Conservation (phyloP, 2,888 invertebrate species). For the Thumatha senex region DNA sequence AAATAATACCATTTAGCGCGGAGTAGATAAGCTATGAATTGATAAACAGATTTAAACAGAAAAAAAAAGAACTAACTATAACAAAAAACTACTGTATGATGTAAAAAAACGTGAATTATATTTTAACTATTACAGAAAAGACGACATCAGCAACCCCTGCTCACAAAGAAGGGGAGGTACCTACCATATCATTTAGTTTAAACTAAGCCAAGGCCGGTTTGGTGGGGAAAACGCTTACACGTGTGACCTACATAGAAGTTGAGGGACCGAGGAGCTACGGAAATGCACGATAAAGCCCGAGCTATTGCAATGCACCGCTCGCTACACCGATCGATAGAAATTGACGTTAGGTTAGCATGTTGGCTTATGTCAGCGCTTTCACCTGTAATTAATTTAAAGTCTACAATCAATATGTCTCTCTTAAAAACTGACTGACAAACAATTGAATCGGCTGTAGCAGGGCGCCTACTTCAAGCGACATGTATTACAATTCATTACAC, state of each 20-base stretch:
- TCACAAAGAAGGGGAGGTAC: constrained; percentile 67
- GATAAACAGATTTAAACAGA: too few relatives aligned
- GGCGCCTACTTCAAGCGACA: too few relatives aligned
- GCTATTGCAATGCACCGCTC: constrained; percentile 38
- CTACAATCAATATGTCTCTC: too few relatives aligned
- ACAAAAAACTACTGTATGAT: too few relatives aligned
- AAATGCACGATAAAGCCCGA: constrained; percentile 62
- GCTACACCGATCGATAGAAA: constrained; percentile 68
- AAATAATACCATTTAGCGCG: too few relatives aligned
- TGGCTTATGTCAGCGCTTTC: not conserved
- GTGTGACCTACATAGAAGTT: constrained; percentile 80
- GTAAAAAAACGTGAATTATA: too few relatives aligned
- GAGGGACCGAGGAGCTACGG: constrained; percentile 66
- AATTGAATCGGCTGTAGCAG: too few relatives aligned
- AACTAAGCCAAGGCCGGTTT: constrained; percentile 82
- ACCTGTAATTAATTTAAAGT: not conserved
- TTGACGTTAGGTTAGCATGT: constrained; percentile 16
- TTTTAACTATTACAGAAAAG: too few relatives aligned
- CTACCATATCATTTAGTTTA: constrained; percentile 64
- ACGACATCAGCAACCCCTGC: not conserved
- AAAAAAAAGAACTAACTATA: too few relatives aligned
- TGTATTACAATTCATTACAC: not conserved
- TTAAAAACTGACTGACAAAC: not conserved
- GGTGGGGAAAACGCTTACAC: constrained; percentile 81
- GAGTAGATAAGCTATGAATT: too few relatives aligned